Base-by-base conservation (phyloP, 2,888 invertebrate species). In the Spodoptera exigua region DNA sequence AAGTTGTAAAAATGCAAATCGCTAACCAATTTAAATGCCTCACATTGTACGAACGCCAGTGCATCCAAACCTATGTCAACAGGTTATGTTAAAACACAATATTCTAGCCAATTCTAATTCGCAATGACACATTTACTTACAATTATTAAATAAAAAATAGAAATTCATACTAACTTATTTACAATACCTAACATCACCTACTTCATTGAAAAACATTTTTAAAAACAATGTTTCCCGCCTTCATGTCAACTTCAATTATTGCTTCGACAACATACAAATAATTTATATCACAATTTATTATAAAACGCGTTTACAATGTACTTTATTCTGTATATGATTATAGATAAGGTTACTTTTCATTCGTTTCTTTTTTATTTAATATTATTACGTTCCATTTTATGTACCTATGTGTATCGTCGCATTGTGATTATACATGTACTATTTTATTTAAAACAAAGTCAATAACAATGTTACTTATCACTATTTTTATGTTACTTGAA, bases 131-230 rank as follows among this genome's bases (percentile, higher is more conserved):
- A 35, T 58, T 65, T 51, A 73, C 74, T 78, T 74, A 75, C 49
- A 74, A 73, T 75, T 63, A 71, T 61, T 73, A 89, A 86, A 86
- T 86, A 83, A 83, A 82, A n/a, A 88, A 85, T 83, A 82, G 54
- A 84, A 84, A 87, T 83, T 84, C 83, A 85, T 70, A 75, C 88
- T 91, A 88, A 89, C 82, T 85, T 91, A 91, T 88, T 84, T 89
- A 87, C 87, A 89, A 75, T 81, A 85, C 74, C 77, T 81, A 86
- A 70, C 79, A 82, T 86, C 80, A 75, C 74, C 76, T 85, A 87
- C 69, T 54, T 75, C 64, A 74, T 80, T 77, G 74, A 85, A 83
- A 80, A 74, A 72, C 61, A 70, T 70, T 69, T n/a, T 78, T 68
- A 69, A 64, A 79, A 78, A 76, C 68, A 79, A 61, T 34, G 80